Base-by-base conservation (phyloP, 2,113 vertebrate genomes). In the Eudorcas thomsonii region DNA sequence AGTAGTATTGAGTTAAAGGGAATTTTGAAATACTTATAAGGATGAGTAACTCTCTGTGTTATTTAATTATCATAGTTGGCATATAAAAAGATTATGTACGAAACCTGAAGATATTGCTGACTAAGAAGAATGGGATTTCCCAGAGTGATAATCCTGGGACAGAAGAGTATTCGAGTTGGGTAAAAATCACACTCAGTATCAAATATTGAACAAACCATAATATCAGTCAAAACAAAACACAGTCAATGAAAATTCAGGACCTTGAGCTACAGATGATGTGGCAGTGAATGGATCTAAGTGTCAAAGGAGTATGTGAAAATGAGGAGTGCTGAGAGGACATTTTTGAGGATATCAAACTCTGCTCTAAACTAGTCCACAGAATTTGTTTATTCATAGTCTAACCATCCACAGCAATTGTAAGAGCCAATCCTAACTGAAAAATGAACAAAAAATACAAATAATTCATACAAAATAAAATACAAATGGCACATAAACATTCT, bases 61-160 rank as follows among this genome's bases (percentile, higher is more conserved):
- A 12, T 30, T 62, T 96, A 48, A 59, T 74, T 36, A 81, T 71
- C n/a, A 43, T 26, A n/a, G 33, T 21, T 67, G 54, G 15, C 50
- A 33, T 33, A 50, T 91, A 26, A 94, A 90, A 94, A 64, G 52
- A 82, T 67, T 92, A 64, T 88, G 85, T 39, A 15, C 33, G 30
- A 36, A n/a, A 85, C 43, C 30, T 45, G 15, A 91, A 71, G 43
- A 21, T 64, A 7, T 45, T 57, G 55, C 54, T 97, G 88, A 93
- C 78, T 96, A 80, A 78, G 67, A 17, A 96, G 64, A 96, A 88
- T 6, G 43, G 85, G 84, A 16, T 64, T 97, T 94, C 85, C 93
- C 77, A 14, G 62, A 80, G 45, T 45, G 19, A 59, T 12, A 88
- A 74, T 21, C 52, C 77, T 82, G 39, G 36, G n/a, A 64, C 88